A percentile compares a stretch with the other conserved stretches of the same genome.
Conservation (phyloP, 2,888 invertebrate genomes). For the Rosalia funebris region DNA sequence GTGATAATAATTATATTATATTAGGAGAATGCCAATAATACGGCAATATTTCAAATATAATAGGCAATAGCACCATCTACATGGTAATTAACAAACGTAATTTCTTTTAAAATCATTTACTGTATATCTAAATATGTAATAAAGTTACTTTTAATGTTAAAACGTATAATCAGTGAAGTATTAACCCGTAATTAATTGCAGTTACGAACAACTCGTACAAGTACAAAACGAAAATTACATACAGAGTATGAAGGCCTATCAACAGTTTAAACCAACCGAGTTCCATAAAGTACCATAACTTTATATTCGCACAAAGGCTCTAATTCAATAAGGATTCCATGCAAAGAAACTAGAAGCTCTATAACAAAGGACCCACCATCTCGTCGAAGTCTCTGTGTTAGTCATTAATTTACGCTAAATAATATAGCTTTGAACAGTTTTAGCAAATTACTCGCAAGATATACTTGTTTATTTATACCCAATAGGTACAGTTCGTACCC, state of each 20-base stretch:
- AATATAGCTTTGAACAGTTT: conserved; percentile 50
- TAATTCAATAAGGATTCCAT: conserved; percentile 58
- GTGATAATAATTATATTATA: no score
- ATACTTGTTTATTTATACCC: conserved; percentile 42
- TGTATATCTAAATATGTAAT: no score
- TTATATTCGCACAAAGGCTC: conserved; percentile 54
- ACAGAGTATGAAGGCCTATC: conserved; percentile 29
- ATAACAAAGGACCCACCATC: conserved; percentile 51
- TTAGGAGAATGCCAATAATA: no score
- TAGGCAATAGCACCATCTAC: no score
- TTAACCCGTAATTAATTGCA: not conserved
- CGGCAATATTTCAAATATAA: no score
- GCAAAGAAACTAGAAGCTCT: conserved; percentile 50
- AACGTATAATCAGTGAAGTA: no score
- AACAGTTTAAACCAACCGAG: conserved; percentile 25
- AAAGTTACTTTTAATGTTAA: no score
- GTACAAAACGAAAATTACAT: conserved; percentile 24
- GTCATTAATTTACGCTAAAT: conserved; percentile 54
- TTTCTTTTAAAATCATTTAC: no score
- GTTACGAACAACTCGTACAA: not conserved
- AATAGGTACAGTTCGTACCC: conserved; percentile 30
- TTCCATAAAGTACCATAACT: conserved; percentile 46
- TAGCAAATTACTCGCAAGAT: conserved; percentile 42
- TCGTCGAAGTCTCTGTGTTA: conserved; percentile 41
- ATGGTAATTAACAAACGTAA: no score